Evolutionary conservation across 2,797 vertebrate genomes (phyloP).

Genomic region (Darevskia mixta): DNA sequence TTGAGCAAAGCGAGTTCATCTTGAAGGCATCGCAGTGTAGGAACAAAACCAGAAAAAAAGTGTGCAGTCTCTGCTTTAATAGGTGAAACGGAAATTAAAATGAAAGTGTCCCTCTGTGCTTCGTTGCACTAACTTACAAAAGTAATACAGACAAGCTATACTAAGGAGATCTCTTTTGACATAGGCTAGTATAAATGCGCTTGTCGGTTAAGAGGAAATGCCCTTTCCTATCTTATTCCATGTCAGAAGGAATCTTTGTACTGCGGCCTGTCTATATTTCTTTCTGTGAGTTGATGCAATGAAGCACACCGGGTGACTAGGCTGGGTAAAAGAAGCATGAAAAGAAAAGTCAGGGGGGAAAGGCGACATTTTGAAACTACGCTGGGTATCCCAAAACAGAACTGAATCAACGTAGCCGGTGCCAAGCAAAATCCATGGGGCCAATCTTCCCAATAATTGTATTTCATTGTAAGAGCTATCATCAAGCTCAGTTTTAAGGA

Average conservation of each 20-base stretch:
- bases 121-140: slow-evolving; percentile 44
- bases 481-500: neutral
- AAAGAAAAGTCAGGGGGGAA: neutral
- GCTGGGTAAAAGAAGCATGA: slow-evolving; percentile 13
- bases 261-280: slow-evolving; percentile 36
- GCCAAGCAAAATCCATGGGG: slow-evolving; percentile 32
- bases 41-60: slow-evolving; percentile 6
- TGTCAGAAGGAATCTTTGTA: slow-evolving; percentile 18
- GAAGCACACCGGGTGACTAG: slow-evolving; percentile 18
- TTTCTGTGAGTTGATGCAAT: slow-evolving; percentile 35
- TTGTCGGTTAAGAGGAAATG: slow-evolving; percentile 14
- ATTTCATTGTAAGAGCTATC: neutral
- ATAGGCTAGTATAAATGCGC: slow-evolving; percentile 33
- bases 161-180: slow-evolving; percentile 13
- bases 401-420: slow-evolving; percentile 31
- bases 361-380: slow-evolving; percentile 29
- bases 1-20: slow-evolving; percentile 11
- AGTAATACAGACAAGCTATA: slow-evolving; percentile 43
- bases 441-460: slow-evolving; percentile 17
- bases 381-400: slow-evolving; percentile 34
- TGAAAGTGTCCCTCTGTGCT: slow-evolving; percentile 38
- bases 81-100: slow-evolving; percentile 46
- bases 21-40: slow-evolving; percentile 6
- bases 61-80: slow-evolving; percentile 14
- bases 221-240: slow-evolving; percentile 31